These are phyloP conservation scores for Xiphorhynchus erythropygius DNA, from an alignment of 2,797 vertebrate genomes.

Conservation along the genomic window DNA sequence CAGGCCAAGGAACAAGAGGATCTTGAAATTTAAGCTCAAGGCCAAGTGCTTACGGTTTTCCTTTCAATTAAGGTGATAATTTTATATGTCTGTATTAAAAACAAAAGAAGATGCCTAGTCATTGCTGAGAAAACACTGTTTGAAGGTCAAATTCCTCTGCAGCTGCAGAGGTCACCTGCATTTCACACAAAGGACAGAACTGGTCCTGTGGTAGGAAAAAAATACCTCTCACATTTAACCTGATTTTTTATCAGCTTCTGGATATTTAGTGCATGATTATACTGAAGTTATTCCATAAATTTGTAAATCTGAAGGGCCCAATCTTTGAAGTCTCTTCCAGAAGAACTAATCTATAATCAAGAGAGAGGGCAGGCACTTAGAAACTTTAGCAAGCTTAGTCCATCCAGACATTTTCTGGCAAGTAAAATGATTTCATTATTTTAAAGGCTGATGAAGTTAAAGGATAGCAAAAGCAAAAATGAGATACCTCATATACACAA, in stretches of 20 bases:
- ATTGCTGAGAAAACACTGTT: neutral
- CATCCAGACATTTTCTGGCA: neutral
- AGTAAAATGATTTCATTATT: neutral
- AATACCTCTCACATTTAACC: neutral
- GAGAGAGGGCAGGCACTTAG: neutral
- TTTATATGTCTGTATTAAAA: slow-evolving; percentile 4
- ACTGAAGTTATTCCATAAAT: neutral
- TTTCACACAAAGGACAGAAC: slow-evolving; percentile 5
- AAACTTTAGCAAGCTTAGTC: neutral
- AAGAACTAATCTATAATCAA: neutral
- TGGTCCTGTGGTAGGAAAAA: neutral
- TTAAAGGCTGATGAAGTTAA: neutral
- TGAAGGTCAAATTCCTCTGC: slow-evolving; percentile 50
- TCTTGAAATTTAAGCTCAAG: neutral
- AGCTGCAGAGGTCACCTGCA: slow-evolving; percentile 29
- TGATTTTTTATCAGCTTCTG: neutral
- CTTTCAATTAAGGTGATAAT: neutral
- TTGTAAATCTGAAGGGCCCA: neutral
- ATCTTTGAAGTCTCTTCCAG: neutral
- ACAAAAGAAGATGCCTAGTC: neutral
- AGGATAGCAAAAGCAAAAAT: neutral
- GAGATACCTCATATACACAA: neutral
- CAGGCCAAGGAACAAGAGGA: neutral
- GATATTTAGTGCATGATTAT: neutral
- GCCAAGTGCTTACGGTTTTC: neutral